Conservation (phyloP, 2,888 invertebrate species). For the Formica aserva region DNA sequence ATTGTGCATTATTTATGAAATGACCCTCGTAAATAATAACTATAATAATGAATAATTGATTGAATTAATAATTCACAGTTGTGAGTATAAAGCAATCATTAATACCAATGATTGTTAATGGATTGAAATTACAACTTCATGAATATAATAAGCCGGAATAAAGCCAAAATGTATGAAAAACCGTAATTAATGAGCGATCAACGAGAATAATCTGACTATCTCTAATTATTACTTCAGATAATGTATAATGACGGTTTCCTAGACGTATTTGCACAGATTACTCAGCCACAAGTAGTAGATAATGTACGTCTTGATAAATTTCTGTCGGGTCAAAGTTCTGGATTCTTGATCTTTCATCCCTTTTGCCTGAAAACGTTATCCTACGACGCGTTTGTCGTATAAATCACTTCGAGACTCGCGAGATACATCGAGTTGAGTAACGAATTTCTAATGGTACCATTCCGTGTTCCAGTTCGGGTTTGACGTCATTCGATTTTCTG, state of each 20-base stretch:
- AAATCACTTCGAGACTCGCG: constrained; percentile 40
- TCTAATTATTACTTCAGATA: constrained; percentile 32
- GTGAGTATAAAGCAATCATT: neutral
- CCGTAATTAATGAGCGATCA: constrained; percentile 6
- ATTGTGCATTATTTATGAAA: too few species aligned
- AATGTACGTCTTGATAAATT: constrained; percentile 28
- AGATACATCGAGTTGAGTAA: constrained; percentile 44
- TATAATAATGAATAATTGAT: neutral
- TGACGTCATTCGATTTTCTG: constrained; percentile 17
- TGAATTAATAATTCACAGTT: neutral
- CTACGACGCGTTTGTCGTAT: constrained; percentile 45
- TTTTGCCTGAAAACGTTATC: constrained; percentile 18
- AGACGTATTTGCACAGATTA: neutral
- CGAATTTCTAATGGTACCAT: constrained; percentile 48
- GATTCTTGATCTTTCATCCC: constrained; percentile 45
- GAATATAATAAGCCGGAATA: neutral
- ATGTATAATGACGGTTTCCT: constrained; percentile 1
- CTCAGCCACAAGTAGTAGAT: neutral
- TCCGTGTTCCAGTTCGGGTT: constrained; percentile 16
- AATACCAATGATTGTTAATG: too few species aligned
- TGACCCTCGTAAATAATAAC: neutral
- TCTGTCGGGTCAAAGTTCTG: constrained; percentile 9
- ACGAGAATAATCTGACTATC: neutral
- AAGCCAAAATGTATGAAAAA: constrained; percentile 2
- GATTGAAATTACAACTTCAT: neutral